Base-by-base conservation (phyloP, 2,113 vertebrate genomes). In the Sigmodon hispidus region DNA sequence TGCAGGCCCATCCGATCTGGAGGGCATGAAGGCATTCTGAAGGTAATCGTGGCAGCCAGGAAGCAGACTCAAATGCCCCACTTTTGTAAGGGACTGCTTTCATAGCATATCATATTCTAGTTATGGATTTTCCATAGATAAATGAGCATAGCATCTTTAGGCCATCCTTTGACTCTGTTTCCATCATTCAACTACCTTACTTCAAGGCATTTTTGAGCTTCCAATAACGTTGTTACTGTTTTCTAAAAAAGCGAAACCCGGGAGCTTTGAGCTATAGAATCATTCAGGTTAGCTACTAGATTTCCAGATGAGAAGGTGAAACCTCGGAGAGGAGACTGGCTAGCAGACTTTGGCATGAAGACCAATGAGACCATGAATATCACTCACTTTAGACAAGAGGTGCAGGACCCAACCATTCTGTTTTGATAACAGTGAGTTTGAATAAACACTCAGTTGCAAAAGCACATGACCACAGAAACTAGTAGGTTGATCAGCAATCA, bases 201-300 rank as follows among this genome's bases (percentile, higher is more conserved):
- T 87, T 86, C 24, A 85, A 95, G 50, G 17, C 40, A 67, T 76
- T 80, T 91, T 94, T 93, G n/a, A 87, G 19, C 84, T 67, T 70
- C 72, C 57, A 48, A 83, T 36, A 75, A 1, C 1, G 40, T 43
- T 72, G 50, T n/a, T 94, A 86, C 96, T n/a, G 48, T 95, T 90
- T 96, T 91, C 89, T 89, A 94, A 72, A 65, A 67, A 89, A 86
- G 81, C 55, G 69, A 94, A 29, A 67, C 57, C 9, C 13, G 43
- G 48, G 90, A 57, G 45, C 72, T 31, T 65, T 65, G 65, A 89
- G 77, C 95, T 88, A 31, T 8, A 77, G 94, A 52, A 96, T 89
- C 89, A 96, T 93, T 96, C 91, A 65, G 65, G 94, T 92, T 91
- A 90, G 79, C 48, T 96, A 91, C 48, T 89, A 75, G 59, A 36